phyloP scores from a whole-genome alignment of 1,140 invertebrate genomes.

The Drosophila mayri region DNA sequence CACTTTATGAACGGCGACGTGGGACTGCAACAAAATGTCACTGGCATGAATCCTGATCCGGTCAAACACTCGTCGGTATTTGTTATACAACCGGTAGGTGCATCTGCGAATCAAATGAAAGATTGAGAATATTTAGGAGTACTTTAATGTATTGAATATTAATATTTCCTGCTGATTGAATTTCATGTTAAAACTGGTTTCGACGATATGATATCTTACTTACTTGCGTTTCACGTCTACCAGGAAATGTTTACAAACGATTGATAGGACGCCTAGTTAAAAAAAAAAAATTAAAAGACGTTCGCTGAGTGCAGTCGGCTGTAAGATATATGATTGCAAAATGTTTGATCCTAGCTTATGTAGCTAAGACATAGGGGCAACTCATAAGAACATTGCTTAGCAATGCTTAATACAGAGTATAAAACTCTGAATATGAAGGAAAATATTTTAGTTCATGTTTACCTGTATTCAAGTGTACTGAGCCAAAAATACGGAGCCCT shows the following conservation, averaged over 20 bases:
- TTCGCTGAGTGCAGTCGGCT: not conserved
- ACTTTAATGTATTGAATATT: slow-evolving; percentile 44
- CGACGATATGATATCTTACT: slow-evolving; percentile 16
- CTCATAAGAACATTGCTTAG: too few species aligned
- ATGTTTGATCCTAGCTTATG: too few species aligned
- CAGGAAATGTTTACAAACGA: not conserved
- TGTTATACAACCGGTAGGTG: slow-evolving; percentile 89
- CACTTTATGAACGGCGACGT: slow-evolving; percentile 93
- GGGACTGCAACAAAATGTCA: slow-evolving; percentile 88
- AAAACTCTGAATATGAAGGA: too few species aligned
- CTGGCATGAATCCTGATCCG: slow-evolving; percentile 89
- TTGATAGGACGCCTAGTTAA: not conserved
- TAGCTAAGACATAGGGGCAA: too few species aligned
- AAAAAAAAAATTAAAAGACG: not conserved
- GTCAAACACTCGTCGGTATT: slow-evolving; percentile 90
- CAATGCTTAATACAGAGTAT: too few species aligned
- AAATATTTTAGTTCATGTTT: too few species aligned
- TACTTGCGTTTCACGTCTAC: too few species aligned
- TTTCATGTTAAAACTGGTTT: slow-evolving; percentile 48
- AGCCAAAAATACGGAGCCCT: too few species aligned
- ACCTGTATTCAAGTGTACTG: too few species aligned
- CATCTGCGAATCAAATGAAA: slow-evolving; percentile 43
- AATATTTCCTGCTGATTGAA: slow-evolving; percentile 69
- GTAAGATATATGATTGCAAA: too few species aligned
- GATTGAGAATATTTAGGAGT: not conserved